A percentile compares a stretch with the other conserved stretches of the same genome.
Evolutionary conservation across 2,797 vertebrate genomes (phyloP).

Genomic region (Pelodytes ibericus): DNA sequence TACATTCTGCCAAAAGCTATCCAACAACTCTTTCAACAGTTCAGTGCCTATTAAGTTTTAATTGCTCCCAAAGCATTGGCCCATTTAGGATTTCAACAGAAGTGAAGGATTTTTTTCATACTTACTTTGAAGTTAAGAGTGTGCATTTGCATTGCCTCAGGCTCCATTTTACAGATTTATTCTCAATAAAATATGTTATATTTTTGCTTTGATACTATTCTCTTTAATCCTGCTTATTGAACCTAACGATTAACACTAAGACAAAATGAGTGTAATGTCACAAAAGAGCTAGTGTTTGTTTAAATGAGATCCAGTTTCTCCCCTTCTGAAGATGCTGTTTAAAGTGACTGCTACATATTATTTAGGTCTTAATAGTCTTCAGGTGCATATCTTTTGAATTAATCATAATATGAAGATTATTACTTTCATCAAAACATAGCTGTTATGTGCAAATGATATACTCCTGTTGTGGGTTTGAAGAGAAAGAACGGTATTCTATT

Average conservation of each 20-base stretch:
- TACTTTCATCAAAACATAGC: too few species aligned
- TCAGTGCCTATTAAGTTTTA: conserved; percentile 79
- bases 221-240: conserved; percentile 29
- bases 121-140: conserved; percentile 74
- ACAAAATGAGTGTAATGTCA: conserved; percentile 3
- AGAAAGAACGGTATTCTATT: too few species aligned
- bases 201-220: conserved; percentile 35
- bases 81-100: conserved; percentile 73
- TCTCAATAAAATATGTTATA: conserved; percentile 52
- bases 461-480: too few species aligned
- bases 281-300: neutral
- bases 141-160: conserved; percentile 73
- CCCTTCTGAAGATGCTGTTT: too few species aligned
- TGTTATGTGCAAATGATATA: too few species aligned
- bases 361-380: too few species aligned
- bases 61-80: conserved; percentile 79
- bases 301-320: neutral
- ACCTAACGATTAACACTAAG: conserved; percentile 29
- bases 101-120: conserved; percentile 69
- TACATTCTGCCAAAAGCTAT: conserved; percentile 65
- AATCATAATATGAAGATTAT: too few species aligned
- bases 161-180: conserved; percentile 69
- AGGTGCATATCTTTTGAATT: too few species aligned
- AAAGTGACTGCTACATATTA: too few species aligned
- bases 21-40: conserved; percentile 67